A percentile compares a stretch with the other conserved stretches of the same genome.
phyloP scores from a whole-genome alignment of 2,888 invertebrate species.

The Brachynemurus nebulosus region DNA sequence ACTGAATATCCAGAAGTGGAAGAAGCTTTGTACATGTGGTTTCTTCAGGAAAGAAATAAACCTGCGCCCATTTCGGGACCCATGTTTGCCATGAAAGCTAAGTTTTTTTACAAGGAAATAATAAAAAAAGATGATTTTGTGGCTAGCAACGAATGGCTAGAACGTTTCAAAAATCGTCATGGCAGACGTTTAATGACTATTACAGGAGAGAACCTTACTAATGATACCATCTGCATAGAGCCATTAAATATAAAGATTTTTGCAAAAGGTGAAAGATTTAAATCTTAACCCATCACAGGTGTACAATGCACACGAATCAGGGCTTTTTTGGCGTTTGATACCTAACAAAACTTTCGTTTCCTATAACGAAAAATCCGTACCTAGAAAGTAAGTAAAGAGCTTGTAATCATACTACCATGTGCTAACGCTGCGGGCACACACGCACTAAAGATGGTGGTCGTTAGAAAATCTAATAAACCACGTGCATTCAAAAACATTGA shows the following conservation, averaged over 20 bases:
- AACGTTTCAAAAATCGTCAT: constrained; percentile 12
- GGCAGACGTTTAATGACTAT: constrained; percentile 11
- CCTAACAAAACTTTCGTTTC: no score
- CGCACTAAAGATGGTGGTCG: no score
- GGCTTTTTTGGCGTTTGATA: no score
- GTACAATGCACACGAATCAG: no score
- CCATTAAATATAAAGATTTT: background rate
- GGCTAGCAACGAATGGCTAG: constrained; percentile 13
- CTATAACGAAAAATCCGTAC: no score
- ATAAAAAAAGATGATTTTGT: constrained; percentile 12
- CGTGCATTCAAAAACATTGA: no score
- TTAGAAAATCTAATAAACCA: no score
- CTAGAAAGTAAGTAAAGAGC: no score
- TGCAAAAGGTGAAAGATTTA: no score
- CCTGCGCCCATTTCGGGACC: background rate
- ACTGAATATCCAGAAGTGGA: constrained; percentile 17
- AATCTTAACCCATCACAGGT: no score
- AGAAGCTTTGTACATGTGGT: constrained; percentile 18
- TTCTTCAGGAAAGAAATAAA: constrained; percentile 13
- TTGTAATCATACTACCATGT: no score
- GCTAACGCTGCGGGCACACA: no score
- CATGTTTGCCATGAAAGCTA: background rate
- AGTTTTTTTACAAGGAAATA: background rate
- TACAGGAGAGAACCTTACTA: constrained; percentile 10
- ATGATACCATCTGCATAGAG: background rate